Percentiles rank a stretch among this genome's conserved stretches.
Conservation (phyloP, 2,888 invertebrate genomes). For the Mesorhabditis spiculigera region DNA sequence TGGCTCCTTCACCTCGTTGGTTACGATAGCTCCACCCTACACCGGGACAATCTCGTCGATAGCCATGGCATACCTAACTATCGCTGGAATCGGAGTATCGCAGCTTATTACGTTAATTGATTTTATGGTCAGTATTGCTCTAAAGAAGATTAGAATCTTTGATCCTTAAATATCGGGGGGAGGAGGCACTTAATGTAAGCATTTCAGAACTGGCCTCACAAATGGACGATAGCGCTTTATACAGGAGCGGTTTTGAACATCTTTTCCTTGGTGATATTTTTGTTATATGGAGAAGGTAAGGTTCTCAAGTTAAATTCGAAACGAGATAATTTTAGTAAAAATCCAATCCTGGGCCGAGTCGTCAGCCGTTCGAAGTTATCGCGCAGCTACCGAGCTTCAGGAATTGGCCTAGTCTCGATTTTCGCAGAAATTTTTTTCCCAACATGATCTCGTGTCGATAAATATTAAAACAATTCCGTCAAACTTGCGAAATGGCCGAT, state of each 20-base stretch:
- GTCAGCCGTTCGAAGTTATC: too few relatives aligned
- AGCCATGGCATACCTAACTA: not conserved
- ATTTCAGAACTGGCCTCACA: not conserved
- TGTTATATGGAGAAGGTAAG: conserved; percentile 4
- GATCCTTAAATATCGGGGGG: not conserved
- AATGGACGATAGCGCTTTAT: not conserved
- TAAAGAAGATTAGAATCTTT: too few relatives aligned
- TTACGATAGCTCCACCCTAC: not conserved
- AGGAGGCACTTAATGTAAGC: not conserved
- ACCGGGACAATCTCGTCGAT: not conserved
- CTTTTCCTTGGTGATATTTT: not conserved
- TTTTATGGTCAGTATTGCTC: not conserved
- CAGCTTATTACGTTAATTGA: not conserved
- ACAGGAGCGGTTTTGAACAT: not conserved
- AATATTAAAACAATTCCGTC: too few relatives aligned
- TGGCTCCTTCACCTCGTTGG: conserved; percentile 4
- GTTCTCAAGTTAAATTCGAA: not conserved
- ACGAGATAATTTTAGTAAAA: not conserved
- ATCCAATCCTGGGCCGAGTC: not conserved
- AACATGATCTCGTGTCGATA: too few relatives aligned
- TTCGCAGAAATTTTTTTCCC: not conserved
- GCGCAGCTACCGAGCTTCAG: not conserved
- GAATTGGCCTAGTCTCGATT: not conserved
- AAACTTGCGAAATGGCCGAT: too few relatives aligned
- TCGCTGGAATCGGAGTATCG: not conserved